Conservation (phyloP, 2,797 vertebrate genomes). For the Menidia menidia region DNA sequence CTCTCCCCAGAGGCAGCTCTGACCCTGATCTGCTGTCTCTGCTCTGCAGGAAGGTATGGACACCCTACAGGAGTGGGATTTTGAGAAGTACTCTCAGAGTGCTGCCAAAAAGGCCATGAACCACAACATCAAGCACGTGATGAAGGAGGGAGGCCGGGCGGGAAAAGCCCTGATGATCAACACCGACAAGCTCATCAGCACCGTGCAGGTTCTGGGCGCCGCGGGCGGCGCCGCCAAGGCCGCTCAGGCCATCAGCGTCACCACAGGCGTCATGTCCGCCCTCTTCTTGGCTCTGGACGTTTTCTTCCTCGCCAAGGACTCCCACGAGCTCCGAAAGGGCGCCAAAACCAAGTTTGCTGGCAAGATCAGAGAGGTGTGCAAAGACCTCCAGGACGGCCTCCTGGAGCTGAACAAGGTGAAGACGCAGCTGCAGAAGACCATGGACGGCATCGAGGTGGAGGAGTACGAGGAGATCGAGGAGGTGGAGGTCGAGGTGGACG, state of each 20-base stretch:
- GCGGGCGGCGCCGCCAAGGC: slow-evolving; percentile 74
- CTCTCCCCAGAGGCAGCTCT: background rate
- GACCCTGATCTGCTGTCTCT: slow-evolving; percentile 5
- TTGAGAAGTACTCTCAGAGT: slow-evolving; percentile 79
- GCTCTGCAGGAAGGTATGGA: slow-evolving; percentile 76
- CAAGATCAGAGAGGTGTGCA: slow-evolving; percentile 80
- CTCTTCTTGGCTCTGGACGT: slow-evolving; percentile 80
- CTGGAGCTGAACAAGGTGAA: slow-evolving; percentile 79
- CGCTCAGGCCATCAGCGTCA: slow-evolving; percentile 66
- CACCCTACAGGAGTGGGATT: slow-evolving; percentile 80
- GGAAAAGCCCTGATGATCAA: slow-evolving; percentile 81
- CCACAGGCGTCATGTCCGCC: slow-evolving; percentile 71
- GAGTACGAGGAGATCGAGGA: slow-evolving; percentile 74
- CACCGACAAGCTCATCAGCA: slow-evolving; percentile 80
- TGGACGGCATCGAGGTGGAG: slow-evolving; percentile 80
- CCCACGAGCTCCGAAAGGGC: slow-evolving; percentile 74
- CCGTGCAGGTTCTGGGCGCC: slow-evolving; percentile 76
- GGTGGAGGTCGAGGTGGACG: slow-evolving; percentile 66
- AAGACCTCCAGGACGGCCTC: slow-evolving; percentile 77
- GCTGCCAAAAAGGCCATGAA: slow-evolving; percentile 78
- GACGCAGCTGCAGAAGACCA: slow-evolving; percentile 76
- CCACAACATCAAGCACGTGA: slow-evolving; percentile 82
- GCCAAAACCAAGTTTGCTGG: slow-evolving; percentile 81
- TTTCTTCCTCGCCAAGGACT: slow-evolving; percentile 79
- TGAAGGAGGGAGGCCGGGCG: slow-evolving; percentile 82